These are phyloP conservation scores for Mantis religiosa DNA, from an alignment of 2,888 invertebrate species.

Conservation along the genomic window DNA sequence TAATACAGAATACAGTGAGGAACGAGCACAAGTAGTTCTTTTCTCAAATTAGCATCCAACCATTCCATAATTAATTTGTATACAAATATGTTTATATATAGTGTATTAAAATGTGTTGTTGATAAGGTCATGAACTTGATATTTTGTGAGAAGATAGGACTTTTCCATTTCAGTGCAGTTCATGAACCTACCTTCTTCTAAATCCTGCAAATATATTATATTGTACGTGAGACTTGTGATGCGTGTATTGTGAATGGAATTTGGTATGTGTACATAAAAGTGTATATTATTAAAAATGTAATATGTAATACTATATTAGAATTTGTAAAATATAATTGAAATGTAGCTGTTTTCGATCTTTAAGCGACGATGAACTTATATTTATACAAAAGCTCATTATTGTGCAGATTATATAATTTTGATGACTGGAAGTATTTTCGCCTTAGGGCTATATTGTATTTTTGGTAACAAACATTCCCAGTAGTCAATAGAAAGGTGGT, in stretches of 20 bases:
- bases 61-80: background rate
- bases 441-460: background rate
- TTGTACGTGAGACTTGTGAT: background rate
- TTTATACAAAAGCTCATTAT: background rate
- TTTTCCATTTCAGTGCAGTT: background rate
- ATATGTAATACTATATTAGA: background rate
- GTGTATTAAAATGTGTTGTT: background rate
- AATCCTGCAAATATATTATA: background rate
- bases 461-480: background rate
- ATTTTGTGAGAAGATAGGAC: background rate
- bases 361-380: background rate
- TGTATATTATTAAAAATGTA: background rate
- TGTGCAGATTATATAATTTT: background rate
- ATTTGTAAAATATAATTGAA: background rate
- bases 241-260: background rate
- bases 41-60: background rate
- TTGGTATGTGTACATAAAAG: background rate
- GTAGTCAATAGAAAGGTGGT: background rate
- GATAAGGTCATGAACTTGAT: background rate
- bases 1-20: background rate
- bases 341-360: background rate
- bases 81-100: background rate
- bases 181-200: background rate
- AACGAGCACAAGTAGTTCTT: background rate
- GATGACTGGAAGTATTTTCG: constrained; percentile 3